Evolutionary conservation across 2,113 vertebrate species (phyloP), one percentile per base, ranked within the genome.

Genomic region (Orientallactaga bullata): DNA sequence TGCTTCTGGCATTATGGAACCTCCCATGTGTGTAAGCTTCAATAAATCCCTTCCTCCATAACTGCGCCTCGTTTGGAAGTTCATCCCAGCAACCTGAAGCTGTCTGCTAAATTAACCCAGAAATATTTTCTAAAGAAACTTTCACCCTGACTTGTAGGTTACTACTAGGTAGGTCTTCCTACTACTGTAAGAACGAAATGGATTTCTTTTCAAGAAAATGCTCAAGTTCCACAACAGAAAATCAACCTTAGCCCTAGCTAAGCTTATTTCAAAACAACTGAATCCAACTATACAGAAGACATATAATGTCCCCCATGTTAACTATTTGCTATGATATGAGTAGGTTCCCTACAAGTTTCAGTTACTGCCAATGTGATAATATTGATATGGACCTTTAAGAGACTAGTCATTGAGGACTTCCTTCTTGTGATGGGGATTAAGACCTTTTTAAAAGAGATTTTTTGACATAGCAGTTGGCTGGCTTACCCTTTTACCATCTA

Each of bases 61-160:
- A 47, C 42, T 47, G 42, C 8, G 42, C 8, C 42, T 47, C 8
- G 42, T 47, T 47, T 47, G 42, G 42, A 47, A 47, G 42, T 47
- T 47, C 42, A 47, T 47, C 42, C 42, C 42, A 47, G 42, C 42
- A 47, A 47, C 5, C 42, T 47, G 42, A 47, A 47, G 42, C 42
- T 47, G 42, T 47, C 42, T 47, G 8, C 42, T 47, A 47, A 47
- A 47, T 47, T 35, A 82, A 71, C 30, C 42, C 51, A 66, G 66
- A 94, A 80, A 71, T 55, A 8, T 26, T 95, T 89, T 90, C 66
- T 90, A 30, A 81, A 69, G 23, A 85, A 84, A 85, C 37, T 23
- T 18, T 89, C 26, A 4, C 37, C 35, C 47, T 1, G 0, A 18
- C 39, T 61, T 58, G 17, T 37, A 79, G 42, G 1, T 73, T 39